A percentile compares a stretch with the other conserved stretches of the same genome.
Conservation (phyloP, 2,113 vertebrate genomes). For the Clarias macrocephalus region DNA sequence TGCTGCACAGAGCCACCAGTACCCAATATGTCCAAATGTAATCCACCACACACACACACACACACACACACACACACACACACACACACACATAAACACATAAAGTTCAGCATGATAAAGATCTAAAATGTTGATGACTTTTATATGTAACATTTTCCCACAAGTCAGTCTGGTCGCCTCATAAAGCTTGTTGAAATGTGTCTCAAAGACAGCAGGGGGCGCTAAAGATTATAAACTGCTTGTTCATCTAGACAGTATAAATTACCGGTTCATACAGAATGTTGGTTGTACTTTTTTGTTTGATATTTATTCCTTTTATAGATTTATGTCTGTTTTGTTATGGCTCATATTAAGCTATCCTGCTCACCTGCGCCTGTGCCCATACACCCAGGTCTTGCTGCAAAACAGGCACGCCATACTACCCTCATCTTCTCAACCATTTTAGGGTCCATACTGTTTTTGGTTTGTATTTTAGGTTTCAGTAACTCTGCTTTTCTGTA, state of each 20-base stretch:
- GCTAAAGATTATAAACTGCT: neutral
- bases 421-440: too few species aligned
- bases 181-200: neutral
- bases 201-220: neutral
- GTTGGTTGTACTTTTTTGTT: neutral
- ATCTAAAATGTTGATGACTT: neutral
- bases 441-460: too few species aligned
- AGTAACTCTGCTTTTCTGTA: too few species aligned
- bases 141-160: neutral
- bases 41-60: neutral
- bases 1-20: neutral
- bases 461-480: too few species aligned
- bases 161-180: neutral
- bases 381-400: too few species aligned
- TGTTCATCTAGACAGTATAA: neutral
- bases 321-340: neutral
- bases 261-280: neutral
- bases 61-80: too few species aligned
- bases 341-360: neutral
- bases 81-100: neutral
- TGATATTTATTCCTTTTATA: neutral
- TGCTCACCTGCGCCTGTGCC: too few species aligned
- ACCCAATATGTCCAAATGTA: neutral
- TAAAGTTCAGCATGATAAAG: neutral
- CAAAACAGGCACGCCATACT: too few species aligned